Conservation (phyloP, 2,888 invertebrate species). For the Thalpophila matura region DNA sequence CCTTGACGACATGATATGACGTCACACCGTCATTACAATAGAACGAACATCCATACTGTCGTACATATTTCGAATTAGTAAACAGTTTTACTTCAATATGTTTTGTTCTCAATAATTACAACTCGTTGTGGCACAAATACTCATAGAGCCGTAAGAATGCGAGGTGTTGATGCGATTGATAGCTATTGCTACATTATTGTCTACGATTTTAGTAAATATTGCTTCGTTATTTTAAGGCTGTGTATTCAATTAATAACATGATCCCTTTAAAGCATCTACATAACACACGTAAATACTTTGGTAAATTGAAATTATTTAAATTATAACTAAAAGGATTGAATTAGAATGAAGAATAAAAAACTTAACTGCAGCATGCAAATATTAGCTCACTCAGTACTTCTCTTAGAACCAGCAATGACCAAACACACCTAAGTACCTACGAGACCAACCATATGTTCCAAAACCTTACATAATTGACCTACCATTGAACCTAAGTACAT, state of each 20-base stretch:
- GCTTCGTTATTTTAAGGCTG: slow-evolving; percentile 31
- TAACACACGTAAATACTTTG: slow-evolving; percentile 81
- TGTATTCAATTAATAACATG: slow-evolving; percentile 29
- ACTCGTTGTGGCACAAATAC: slow-evolving; percentile 43
- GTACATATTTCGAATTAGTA: slow-evolving; percentile 21
- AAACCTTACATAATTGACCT: slow-evolving; percentile 51
- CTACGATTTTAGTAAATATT: slow-evolving; percentile 43
- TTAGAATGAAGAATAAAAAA: slow-evolving; percentile 69
- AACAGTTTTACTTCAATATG: slow-evolving; percentile 11
- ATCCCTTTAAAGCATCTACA: slow-evolving; percentile 59
- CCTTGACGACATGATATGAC: slow-evolving; percentile 40
- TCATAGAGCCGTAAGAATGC: slow-evolving; percentile 38
- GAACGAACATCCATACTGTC: slow-evolving; percentile 26
- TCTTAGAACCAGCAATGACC: slow-evolving; percentile 52
- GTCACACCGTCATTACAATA: slow-evolving; percentile 29
- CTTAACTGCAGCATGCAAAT: slow-evolving; percentile 42
- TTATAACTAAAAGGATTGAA: slow-evolving; percentile 73
- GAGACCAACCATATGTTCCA: slow-evolving; percentile 61
- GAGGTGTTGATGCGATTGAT: slow-evolving; percentile 25
- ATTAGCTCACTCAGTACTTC: slow-evolving; percentile 59
- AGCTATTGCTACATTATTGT: slow-evolving; percentile 29
- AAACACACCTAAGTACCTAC: slow-evolving; percentile 64
- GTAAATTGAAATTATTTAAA: slow-evolving; percentile 85
- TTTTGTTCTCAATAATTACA: slow-evolving; percentile 35
- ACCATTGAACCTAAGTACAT: slow-evolving; percentile 65